Base-by-base conservation (phyloP, 2,888 invertebrate species). In the Balanococcus diminutus region DNA sequence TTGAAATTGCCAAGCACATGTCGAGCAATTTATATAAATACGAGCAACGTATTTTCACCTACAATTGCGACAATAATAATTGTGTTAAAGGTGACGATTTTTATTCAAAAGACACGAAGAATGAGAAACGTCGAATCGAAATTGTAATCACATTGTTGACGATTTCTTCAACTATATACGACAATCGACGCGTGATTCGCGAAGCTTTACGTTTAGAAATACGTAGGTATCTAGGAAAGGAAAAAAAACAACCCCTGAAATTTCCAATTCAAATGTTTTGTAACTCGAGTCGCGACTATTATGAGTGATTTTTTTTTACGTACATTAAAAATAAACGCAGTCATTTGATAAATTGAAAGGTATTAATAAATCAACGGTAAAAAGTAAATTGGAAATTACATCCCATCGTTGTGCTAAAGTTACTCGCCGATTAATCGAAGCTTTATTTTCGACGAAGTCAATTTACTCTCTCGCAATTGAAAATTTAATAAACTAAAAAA, bases 401-500 rank as follows among this genome's bases (percentile, higher is more conserved):
- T 61, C 61, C 25, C n/a, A n/a, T n/a, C n/a, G n/a, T n/a, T n/a
- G 11, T 9, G 25, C 22, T 61, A 67, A 67, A 67, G 67, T 67
- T 31, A 67, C 28, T 67, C 67, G 67, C 11, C 28, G 67, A 67
- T 67, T 67, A 67, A 67, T 67, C 67, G 67, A 67, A 67, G 67
- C 28, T 67, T 67, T 28, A 67, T 67, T 67, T 67, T 67, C 25
- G 14, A 28, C 16, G n/a, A 61, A 61, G 67, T 67, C 67, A 67
- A 67, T 67, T 67, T 67, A 67, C 67, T 67, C 67, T 67, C 5
- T 36, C 5, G n/a, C 61, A 67, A 16, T 16, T 5, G 28, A 67
- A 67, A 67, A 67, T 67, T 67, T 67, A 67, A 67, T 67, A 67
- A 67, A 67, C 28, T 67, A 67, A 67, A 67, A 67, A 67, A 28